Percentiles rank a stretch among this genome's conserved stretches.
Conservation (phyloP, 1,140 invertebrate genomes). For the Pentalonia nigronervosa region DNA sequence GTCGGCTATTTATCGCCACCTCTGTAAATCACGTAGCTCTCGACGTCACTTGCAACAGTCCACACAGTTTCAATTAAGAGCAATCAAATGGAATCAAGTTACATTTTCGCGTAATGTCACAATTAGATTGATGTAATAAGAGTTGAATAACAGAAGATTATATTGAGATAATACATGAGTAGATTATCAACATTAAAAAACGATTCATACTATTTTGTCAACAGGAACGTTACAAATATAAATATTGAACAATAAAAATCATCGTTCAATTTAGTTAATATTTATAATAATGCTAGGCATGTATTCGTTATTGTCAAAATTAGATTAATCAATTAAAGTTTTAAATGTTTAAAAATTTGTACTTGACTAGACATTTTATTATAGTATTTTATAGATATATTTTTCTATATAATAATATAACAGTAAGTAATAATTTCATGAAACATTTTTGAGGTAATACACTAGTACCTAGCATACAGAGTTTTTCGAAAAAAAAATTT, state of each 20-base stretch:
- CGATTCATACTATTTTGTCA: background rate
- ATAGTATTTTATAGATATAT: background rate
- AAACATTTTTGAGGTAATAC: too few species aligned
- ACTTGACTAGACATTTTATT: background rate
- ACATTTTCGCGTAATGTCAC: slow-evolving; percentile 8
- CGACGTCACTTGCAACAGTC: slow-evolving; percentile 44
- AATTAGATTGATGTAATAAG: background rate
- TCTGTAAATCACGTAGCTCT: slow-evolving; percentile 50
- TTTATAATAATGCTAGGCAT: background rate
- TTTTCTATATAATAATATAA: background rate
- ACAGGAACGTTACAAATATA: background rate
- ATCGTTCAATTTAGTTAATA: background rate
- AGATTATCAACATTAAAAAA: background rate
- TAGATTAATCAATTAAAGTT: background rate
- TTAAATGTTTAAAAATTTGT: background rate
- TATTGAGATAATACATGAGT: background rate
- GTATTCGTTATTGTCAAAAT: background rate
- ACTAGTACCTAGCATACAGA: too few species aligned
- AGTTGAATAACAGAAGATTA: background rate
- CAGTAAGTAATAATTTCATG: too few species aligned
- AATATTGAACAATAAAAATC: background rate
- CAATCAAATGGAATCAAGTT: slow-evolving; percentile 46
- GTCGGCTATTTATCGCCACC: slow-evolving; percentile 39
- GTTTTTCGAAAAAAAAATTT: too few species aligned
- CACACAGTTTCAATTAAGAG: slow-evolving; percentile 32